A percentile compares a stretch with the other conserved stretches of the same genome.
Conservation (phyloP, 2,113 vertebrate species). For the Neotoma lepida region DNA sequence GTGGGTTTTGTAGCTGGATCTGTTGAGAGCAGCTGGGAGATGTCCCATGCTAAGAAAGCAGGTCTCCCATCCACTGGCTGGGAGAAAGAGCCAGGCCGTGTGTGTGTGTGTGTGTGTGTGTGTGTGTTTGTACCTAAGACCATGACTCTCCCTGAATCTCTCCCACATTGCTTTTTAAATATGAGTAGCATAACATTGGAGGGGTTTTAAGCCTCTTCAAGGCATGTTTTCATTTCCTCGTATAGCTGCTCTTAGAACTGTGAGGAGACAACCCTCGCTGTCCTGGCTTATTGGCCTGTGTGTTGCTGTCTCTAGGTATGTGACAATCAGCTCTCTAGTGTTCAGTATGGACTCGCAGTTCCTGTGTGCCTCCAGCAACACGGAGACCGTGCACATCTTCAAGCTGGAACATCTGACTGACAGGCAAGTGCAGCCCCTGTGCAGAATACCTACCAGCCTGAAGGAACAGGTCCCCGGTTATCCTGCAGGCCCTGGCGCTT, state of each 20-base stretch:
- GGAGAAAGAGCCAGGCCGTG: background rate
- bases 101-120: background rate
- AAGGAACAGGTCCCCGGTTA: accelerated
- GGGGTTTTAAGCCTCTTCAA: background rate
- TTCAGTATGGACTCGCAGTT: slow-evolving; percentile 96
- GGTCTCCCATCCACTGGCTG: background rate
- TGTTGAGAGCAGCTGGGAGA: background rate
- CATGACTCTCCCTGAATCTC: accelerated
- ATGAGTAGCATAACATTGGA: accelerated
- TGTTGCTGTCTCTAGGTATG: slow-evolving; percentile 87
- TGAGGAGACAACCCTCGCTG: accelerated
- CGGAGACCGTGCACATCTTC: slow-evolving; percentile 96
- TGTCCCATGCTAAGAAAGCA: accelerated
- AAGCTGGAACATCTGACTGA: slow-evolving; percentile 93
- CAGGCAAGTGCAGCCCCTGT: slow-evolving; percentile 81
- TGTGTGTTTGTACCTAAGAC: background rate
- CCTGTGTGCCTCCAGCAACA: slow-evolving; percentile 96
- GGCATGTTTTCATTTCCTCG: background rate
- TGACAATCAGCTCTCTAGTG: slow-evolving; percentile 94
- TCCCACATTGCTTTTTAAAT: background rate
- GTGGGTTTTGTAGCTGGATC: background rate
- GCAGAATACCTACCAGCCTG: accelerated
- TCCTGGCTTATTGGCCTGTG: background rate
- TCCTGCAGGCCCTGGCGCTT: accelerated
- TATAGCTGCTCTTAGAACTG: background rate